Evolutionary conservation across 2,888 invertebrate genomes (phyloP).

Genomic region (Prionchulus punctatus): DNA sequence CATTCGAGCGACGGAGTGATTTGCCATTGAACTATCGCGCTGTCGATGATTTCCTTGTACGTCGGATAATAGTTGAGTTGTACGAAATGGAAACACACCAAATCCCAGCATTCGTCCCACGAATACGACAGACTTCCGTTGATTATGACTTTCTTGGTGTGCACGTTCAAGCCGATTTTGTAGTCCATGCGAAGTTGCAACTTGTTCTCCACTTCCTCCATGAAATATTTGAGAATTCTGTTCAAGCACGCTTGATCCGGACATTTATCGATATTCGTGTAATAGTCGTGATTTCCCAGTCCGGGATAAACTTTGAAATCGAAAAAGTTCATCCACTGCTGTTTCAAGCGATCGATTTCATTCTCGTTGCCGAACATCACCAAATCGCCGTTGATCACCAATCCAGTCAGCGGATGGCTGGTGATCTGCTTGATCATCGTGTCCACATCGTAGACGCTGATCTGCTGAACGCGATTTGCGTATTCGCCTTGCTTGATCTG

Average conservation of each 20-base stretch:
- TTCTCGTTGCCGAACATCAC: conserved; percentile 26
- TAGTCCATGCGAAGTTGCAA: not conserved
- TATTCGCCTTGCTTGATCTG: too few relatives aligned
- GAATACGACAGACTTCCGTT: conserved; percentile 10
- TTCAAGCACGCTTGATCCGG: conserved; percentile 10
- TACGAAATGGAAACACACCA: conserved; percentile 21
- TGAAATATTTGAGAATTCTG: not conserved
- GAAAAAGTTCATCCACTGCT: not conserved
- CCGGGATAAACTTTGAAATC: conserved; percentile 21
- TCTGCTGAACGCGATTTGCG: too few relatives aligned
- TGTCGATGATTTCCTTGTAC: conserved; percentile 14
- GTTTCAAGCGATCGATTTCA: not conserved
- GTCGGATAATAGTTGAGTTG: conserved; percentile 29
- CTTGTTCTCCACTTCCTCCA: not conserved
- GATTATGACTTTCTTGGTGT: not conserved
- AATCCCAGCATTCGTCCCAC: conserved; percentile 11
- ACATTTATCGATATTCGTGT: conserved; percentile 26
- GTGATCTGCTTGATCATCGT: too few relatives aligned
- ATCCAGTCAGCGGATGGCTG: too few relatives aligned
- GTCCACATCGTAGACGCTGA: too few relatives aligned
- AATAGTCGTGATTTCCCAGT: conserved; percentile 29
- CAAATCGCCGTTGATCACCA: conserved; percentile 29
- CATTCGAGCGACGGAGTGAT: not conserved
- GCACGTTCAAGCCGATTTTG: too few relatives aligned
- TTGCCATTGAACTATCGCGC: not conserved